Conservation (phyloP, 2,888 invertebrate genomes). For the Plusia festucae region DNA sequence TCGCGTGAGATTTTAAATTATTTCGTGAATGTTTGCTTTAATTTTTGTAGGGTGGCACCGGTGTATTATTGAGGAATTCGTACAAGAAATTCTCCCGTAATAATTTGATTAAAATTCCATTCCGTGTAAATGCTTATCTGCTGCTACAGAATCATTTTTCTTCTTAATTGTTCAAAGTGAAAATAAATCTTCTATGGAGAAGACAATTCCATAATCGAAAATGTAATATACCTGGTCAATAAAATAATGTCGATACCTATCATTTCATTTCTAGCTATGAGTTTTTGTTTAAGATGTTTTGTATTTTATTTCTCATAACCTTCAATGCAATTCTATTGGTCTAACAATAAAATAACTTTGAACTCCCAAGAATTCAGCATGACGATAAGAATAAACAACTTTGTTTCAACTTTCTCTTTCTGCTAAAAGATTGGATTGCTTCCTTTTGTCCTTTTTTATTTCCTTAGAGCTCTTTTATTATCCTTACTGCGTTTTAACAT, state of each 20-base stretch:
- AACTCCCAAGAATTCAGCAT: constrained; percentile 27
- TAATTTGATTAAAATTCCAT: constrained; percentile 23
- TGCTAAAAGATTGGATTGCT: constrained; percentile 57
- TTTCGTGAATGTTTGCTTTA: constrained; percentile 28
- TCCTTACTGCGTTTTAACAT: constrained; percentile 44
- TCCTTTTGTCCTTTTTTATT: constrained; percentile 54
- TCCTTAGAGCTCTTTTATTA: constrained; percentile 44
- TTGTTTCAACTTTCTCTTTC: constrained; percentile 51
- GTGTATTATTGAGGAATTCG: constrained; percentile 36
- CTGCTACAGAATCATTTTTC: neutral
- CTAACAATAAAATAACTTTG: constrained; percentile 15
- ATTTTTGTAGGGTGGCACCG: constrained; percentile 16
- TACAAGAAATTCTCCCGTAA: constrained; percentile 19
- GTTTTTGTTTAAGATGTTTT: neutral
- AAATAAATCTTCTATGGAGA: neutral
- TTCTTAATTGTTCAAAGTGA: neutral
- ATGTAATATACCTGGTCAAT: neutral
- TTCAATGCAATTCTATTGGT: constrained; percentile 12
- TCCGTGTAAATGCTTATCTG: neutral
- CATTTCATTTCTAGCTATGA: too few relatives aligned
- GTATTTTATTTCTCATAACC: constrained; percentile 8
- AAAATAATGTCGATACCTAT: too few relatives aligned
- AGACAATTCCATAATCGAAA: neutral
- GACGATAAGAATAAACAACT: constrained; percentile 46
- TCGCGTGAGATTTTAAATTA: constrained; percentile 40